Conservation (phyloP, 2,113 vertebrate genomes). For the Eclectus roratus region DNA sequence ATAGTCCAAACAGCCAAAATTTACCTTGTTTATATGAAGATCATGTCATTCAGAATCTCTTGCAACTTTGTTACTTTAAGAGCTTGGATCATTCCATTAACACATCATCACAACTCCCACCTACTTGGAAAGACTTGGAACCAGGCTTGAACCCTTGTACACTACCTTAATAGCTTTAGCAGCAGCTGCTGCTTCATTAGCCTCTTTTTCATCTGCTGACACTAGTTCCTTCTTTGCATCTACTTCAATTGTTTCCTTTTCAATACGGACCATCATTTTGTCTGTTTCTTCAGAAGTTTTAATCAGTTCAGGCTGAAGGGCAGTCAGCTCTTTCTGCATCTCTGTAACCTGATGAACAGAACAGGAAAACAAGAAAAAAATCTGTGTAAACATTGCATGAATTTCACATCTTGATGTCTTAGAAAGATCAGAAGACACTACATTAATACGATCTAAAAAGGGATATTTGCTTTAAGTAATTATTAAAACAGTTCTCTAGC, state of each 20-base stretch:
- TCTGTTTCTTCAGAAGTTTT: slow-evolving; percentile 86
- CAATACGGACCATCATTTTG: slow-evolving; percentile 89
- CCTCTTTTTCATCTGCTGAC: slow-evolving; percentile 87
- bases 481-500: neutral
- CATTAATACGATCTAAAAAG: neutral
- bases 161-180: slow-evolving; percentile 87
- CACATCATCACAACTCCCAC: neutral
- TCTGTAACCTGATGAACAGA: slow-evolving; percentile 79
- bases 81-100: neutral
- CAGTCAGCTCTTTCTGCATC: slow-evolving; percentile 89
- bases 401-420: neutral
- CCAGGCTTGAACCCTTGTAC: neutral
- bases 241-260: slow-evolving; percentile 85
- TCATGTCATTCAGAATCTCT: neutral
- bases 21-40: neutral
- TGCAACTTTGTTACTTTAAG: neutral
- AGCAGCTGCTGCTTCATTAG: slow-evolving; percentile 85
- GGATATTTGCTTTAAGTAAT: neutral
- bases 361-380: neutral
- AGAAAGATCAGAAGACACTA: neutral
- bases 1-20: neutral
- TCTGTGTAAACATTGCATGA: neutral
- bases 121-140: neutral
- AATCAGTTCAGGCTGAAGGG: slow-evolving; percentile 89
- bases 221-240: slow-evolving; percentile 90